Conservation (phyloP, 1,140 invertebrate species). For the Papilio polytes region DNA sequence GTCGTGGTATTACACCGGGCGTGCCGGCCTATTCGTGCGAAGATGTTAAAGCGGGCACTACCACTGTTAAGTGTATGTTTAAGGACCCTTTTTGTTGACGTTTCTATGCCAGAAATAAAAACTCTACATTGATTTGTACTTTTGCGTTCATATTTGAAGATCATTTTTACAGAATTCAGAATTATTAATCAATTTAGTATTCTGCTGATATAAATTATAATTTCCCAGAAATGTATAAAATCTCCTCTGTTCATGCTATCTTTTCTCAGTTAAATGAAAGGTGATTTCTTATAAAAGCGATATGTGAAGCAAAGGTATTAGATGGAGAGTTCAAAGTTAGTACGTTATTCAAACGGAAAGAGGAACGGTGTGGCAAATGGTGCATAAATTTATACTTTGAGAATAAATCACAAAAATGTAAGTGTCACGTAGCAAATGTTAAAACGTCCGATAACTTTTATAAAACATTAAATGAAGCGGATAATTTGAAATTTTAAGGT, state of each 20-base stretch:
- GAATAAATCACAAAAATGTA: conserved; percentile 72
- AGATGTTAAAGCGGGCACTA: too few relatives aligned
- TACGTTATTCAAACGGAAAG: conserved; percentile 63
- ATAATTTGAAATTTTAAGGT: background rate
- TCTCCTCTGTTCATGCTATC: background rate
- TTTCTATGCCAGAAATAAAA: background rate
- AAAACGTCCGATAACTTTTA: conserved; percentile 47
- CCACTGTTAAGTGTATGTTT: too few relatives aligned
- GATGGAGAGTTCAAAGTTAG: conserved; percentile 42
- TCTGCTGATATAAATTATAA: background rate
- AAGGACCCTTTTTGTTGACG: background rate
- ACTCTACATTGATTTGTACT: background rate
- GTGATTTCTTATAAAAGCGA: conserved; percentile 18
- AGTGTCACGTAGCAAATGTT: conserved; percentile 63
- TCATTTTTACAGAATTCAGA: background rate
- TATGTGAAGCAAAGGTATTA: conserved; percentile 15
- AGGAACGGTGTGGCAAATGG: conserved; percentile 67
- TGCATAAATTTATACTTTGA: conserved; percentile 70
- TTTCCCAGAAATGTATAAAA: background rate
- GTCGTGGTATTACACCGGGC: too few relatives aligned
- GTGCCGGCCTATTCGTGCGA: too few relatives aligned
- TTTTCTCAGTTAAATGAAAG: background rate
- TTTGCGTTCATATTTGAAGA: background rate
- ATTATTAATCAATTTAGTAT: background rate
- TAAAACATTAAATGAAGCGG: background rate